Evolutionary conservation across 2,797 vertebrate genomes (phyloP), one percentile per base, ranked within the genome.

Genomic region (Sorex maritimensis): DNA sequence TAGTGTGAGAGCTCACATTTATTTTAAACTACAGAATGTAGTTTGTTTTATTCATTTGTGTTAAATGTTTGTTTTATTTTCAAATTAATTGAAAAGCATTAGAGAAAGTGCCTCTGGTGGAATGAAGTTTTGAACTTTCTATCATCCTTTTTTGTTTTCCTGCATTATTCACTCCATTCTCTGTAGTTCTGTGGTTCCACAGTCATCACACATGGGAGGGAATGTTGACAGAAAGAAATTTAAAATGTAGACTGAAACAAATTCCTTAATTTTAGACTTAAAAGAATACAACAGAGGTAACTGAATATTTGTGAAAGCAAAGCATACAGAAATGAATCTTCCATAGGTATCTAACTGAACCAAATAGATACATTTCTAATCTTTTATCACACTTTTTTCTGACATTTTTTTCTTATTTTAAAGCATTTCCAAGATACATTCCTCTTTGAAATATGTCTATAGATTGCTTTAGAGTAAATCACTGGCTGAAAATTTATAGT

Each of bases 81-180:
- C 46, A 11, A 86, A 86, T 89, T 83, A 46, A 84, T 34, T 83
- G 38, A 81, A 77, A 88, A 90, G 1, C 69, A 73, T 77, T 21
- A 41, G 30, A 19, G 24, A 80, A 87, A 90, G 1, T 0, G 52
- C 49, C 49, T n/a, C 0, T 46, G 13, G 0, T 49, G 4, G 34
- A 1, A n/a, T 68, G 13, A n/a, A 55, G 17, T 38, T 81, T 77
- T 46, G 21, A 74, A 30, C 5, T 71, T 86, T n/a, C 73, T 24
- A 21, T 75, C 14, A 28, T 55, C 44, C 44, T 8, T 52, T 52
- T 81, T 91, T 68, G 15, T 17, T 79, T 85, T 80, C 49, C 67
- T 44, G 2, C 8, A 28, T 30, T 21, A 26, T 58, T 71, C 58
- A 3, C 8, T 1, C 9, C 9, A 49, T 6, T 38, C 4, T 61